These are phyloP conservation scores for Neoaliturus tenellus DNA, from an alignment of 2,888 invertebrate species.

Conservation along the genomic window DNA sequence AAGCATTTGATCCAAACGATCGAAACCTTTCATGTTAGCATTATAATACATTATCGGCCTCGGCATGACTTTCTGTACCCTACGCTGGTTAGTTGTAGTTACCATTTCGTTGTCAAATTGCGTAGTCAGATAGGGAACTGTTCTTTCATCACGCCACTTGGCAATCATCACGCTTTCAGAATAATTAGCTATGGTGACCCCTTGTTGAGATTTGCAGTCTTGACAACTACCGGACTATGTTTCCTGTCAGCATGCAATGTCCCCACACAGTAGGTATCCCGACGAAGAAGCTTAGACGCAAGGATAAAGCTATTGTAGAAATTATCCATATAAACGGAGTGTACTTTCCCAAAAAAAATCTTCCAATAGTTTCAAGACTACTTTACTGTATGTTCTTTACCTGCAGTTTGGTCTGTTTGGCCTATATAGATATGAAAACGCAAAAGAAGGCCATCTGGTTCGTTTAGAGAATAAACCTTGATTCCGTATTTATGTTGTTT, in stretches of 20 bases:
- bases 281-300: constrained; percentile 17
- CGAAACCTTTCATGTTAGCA: constrained; percentile 37
- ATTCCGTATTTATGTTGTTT: constrained; percentile 68
- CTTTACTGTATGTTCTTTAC: neutral
- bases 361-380: constrained; percentile 5
- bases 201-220: neutral
- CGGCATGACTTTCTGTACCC: neutral
- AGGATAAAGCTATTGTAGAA: constrained; percentile 34
- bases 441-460: neutral
- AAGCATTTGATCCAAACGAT: constrained; percentile 50
- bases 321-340: no score
- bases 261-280: constrained; percentile 29
- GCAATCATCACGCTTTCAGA: neutral
- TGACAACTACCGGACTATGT: no score
- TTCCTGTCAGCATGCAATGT: no score
- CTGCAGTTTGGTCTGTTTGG: neutral
- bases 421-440: neutral
- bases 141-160: constrained; percentile 7
- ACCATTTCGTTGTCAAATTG: neutral
- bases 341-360: no score
- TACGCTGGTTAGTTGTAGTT: neutral
- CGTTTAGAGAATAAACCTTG: constrained; percentile 60
- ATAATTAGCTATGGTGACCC: constrained; percentile 65
- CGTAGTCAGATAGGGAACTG: neutral
- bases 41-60: constrained; percentile 40